Base-by-base conservation (phyloP, 1,140 invertebrate species). In the Diplogasteroides magnus region DNA sequence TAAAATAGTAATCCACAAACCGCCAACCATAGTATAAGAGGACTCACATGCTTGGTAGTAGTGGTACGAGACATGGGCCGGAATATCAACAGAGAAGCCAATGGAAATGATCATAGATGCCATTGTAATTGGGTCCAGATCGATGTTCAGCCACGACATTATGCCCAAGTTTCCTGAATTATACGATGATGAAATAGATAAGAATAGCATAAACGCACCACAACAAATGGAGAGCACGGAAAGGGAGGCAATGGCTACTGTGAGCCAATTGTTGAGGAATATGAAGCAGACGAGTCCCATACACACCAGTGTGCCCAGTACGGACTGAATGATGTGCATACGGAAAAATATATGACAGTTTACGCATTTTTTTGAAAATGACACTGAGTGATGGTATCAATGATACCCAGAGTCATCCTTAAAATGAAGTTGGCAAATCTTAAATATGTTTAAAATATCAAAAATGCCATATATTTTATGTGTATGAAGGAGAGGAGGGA, bases 61-160 rank as follows among this genome's bases (percentile, higher is more conserved):
- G 63, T 81, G 79, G 67, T 85, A 84, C 61, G 81, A 83, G n/a
- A 85, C 83, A 64, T 85, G 85, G 28, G 84, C 84, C 28, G 84
- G 82, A 64, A 84, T 85, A 74, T 85, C 85, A 3, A 86, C 83
- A 37, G 83, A 84, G 73, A 84, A 85, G 19, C 85, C 85, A 15
- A 86, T 82, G 28, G 83, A 83, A 74, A 86, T 85, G 31, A 86
- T 83, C 62, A 86, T 77, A 60, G 84, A 83, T 32, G 83, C 84
- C 83, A 85, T 86, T 32, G 83, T 84, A 31, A 86, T 80, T 19
- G 85, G 82, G 71, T 84, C 84, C 6, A 86, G 73, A 31, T 81
- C 81, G n/a, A 85, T 73, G 2, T 73, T 74, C 77, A 80, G 82
- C 72, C 80, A 78, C 15, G 75, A 72, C 70, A 86, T 75, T 62